Conservation (phyloP, 2,113 vertebrate species). For the Pholis gunnellus region DNA sequence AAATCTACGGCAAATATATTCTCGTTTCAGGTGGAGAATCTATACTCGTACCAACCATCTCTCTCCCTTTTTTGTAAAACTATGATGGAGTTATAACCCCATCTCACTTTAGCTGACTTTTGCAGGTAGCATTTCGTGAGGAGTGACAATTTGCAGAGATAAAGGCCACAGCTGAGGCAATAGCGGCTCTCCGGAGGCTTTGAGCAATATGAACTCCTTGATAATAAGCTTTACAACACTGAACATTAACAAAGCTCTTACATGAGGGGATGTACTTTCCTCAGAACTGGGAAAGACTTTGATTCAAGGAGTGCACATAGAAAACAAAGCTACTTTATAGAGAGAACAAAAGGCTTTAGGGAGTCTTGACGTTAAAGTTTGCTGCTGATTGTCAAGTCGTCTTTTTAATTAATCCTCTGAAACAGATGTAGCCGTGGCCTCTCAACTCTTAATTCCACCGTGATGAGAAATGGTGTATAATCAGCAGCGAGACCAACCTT, state of each 20-base stretch:
- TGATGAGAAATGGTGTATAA: constrained; percentile 19
- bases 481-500: not conserved
- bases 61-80: not conserved
- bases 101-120: constrained; percentile 44
- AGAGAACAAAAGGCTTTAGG: not conserved
- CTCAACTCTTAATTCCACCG: not conserved
- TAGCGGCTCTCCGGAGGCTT: constrained; percentile 44
- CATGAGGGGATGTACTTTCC: constrained; percentile 11
- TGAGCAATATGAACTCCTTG: constrained; percentile 34
- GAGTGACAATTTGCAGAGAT: constrained; percentile 41
- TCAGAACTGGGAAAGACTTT: constrained; percentile 2
- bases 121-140: constrained; percentile 29
- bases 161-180: constrained; percentile 43
- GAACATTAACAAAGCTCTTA: constrained; percentile 24
- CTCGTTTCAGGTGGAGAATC: not conserved
- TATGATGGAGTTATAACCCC: too few species aligned
- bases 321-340: not conserved
- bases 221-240: constrained; percentile 19
- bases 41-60: not conserved
- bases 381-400: constrained; percentile 18
- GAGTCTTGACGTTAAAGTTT: not conserved
- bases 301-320: not conserved
- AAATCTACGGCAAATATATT: not conserved
- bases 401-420: constrained; percentile 21
- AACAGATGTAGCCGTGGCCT: not conserved